Base-by-base conservation (phyloP, 2,113 vertebrate species). In the Melanerpes formicivorus region DNA sequence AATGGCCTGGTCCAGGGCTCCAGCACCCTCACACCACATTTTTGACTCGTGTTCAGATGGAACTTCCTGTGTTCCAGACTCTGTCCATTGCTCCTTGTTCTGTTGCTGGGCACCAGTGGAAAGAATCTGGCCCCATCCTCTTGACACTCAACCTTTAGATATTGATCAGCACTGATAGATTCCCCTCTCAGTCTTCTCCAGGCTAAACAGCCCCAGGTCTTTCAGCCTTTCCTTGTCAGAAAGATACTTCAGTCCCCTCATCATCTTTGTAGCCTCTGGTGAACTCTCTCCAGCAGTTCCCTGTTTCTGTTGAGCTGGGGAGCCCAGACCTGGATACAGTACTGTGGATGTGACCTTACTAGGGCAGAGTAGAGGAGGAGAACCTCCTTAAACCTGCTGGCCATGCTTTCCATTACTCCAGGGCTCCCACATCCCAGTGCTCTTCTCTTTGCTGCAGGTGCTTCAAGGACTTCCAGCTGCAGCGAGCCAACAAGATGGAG, bases 381-480 rank as follows among this genome's bases (percentile, higher is more conserved):
- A 66, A 66, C 40, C 40, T 44, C 40, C 27, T 18, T 66, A 8
- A 26, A 19, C 40, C 27, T 30, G 40, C 64, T 66, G 15, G 40
- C 18, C 40, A 44, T 40, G 21, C 18, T 66, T 7, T 66, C 64
- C 27, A n/a, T 63, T 73, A 5, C 12, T 44, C 21, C 21, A 18
- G n/a, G n/a, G 5, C 21, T 89, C 27, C 60, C 37, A 5, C 21
- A 8, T 63, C 62, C 27, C 74, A 26, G 14, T 5, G 1, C 32
- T 78, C 14, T 32, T 23, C 42, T 59, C 15, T 90, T 58, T 46
- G 18, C 70, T 50, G 40, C 87, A 99, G 99, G 90, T 99, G 99
- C 97, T 99, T 99, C 91, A 99, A 99, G 91, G 99, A 99, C 96
- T 99, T 99, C 96, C 99, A 99, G 87, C 98, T 99, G 66, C 99